Conservation (phyloP, 2,797 vertebrate species). For the Sebastes goodei region DNA sequence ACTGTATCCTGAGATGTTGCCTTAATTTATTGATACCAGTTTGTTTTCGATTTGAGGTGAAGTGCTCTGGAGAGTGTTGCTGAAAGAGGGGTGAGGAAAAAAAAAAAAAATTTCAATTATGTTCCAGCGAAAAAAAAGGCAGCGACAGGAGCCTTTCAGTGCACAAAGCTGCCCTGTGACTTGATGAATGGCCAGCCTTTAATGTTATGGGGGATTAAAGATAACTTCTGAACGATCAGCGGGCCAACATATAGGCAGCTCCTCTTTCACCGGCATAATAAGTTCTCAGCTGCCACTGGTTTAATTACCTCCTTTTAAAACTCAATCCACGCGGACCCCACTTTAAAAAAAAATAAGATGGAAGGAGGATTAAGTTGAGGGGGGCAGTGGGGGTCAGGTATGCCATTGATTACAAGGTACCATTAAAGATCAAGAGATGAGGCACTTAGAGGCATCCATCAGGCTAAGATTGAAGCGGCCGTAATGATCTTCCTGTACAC, state of each 20-base stretch:
- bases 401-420: slow-evolving; percentile 82
- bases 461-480: slow-evolving; percentile 88
- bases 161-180: slow-evolving; percentile 81
- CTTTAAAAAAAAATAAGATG: slow-evolving; percentile 84
- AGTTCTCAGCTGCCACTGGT: slow-evolving; percentile 87
- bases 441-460: slow-evolving; percentile 89
- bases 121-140: slow-evolving; percentile 72
- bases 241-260: slow-evolving; percentile 81
- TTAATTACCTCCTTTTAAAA: slow-evolving; percentile 93
- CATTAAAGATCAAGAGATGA: slow-evolving; percentile 84
- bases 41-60: slow-evolving; percentile 76
- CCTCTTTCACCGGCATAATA: slow-evolving; percentile 85
- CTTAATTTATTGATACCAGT: slow-evolving; percentile 78
- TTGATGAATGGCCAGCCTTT: slow-evolving; percentile 85
- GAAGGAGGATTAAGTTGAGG: slow-evolving; percentile 70
- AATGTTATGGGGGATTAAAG: slow-evolving; percentile 87
- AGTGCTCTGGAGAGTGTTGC: slow-evolving; percentile 59
- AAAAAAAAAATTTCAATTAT: slow-evolving; percentile 77
- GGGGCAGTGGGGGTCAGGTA: slow-evolving; percentile 72
- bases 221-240: slow-evolving; percentile 84
- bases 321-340: slow-evolving; percentile 87
- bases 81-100: slow-evolving; percentile 1
- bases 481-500: slow-evolving; percentile 93
- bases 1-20: slow-evolving; percentile 68
- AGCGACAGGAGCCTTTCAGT: slow-evolving; percentile 77